A percentile compares a stretch with the other conserved stretches of the same genome.
Conservation (phyloP, 2,888 invertebrate species). For the Agrotis ipsilon region DNA sequence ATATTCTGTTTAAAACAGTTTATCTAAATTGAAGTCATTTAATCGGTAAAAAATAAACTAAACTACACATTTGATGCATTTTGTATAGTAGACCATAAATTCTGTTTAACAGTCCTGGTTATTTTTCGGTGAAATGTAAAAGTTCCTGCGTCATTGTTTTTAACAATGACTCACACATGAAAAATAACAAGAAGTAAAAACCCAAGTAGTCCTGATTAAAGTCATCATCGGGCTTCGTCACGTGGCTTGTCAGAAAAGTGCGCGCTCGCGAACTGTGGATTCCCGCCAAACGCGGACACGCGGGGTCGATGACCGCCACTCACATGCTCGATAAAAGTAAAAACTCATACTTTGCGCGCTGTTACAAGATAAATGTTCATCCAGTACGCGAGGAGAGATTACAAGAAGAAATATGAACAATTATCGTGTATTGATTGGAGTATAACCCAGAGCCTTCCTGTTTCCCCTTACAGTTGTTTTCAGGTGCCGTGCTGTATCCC, state of each 20-base stretch:
- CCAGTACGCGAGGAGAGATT: constrained; percentile 61
- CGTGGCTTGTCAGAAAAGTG: constrained; percentile 64
- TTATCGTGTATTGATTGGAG: neutral
- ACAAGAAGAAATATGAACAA: constrained; percentile 13
- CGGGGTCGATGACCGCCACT: constrained; percentile 73
- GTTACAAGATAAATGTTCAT: constrained; percentile 70
- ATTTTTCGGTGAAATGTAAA: constrained; percentile 29
- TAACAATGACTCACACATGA: constrained; percentile 53
- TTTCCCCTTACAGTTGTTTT: neutral
- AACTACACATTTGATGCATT: neutral
- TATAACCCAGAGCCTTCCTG: neutral
- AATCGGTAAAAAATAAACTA: constrained; percentile 8
- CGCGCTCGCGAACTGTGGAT: constrained; percentile 72
- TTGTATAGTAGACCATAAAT: too few species aligned
- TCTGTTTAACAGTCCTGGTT: constrained; percentile 1
- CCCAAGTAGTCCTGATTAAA: constrained; percentile 55
- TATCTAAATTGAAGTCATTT: constrained; percentile 15
- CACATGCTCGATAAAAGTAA: constrained; percentile 87
- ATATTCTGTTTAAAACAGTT: constrained; percentile 26
- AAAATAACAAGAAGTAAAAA: constrained; percentile 57
- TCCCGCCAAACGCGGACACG: constrained; percentile 75
- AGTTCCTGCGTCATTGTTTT: constrained; percentile 39
- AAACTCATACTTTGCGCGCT: constrained; percentile 81
- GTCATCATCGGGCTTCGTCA: constrained; percentile 57
- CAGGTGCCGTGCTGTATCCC: neutral